Evolutionary conservation across 2,888 invertebrate genomes (phyloP).

Genomic region (Corbicula japonica): DNA sequence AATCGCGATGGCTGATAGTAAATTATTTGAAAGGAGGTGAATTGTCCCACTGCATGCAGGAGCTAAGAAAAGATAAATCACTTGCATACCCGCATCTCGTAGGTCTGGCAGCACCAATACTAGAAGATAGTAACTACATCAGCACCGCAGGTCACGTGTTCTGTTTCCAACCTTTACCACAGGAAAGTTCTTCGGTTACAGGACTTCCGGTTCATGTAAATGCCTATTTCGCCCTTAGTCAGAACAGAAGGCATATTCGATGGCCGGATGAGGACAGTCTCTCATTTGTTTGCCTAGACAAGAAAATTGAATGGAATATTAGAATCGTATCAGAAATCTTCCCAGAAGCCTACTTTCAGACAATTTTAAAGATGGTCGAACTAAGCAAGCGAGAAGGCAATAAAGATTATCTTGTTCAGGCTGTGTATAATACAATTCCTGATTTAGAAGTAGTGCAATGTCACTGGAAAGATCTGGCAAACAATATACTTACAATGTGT

Average conservation of each 20-base stretch:
- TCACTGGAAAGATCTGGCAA: conserved; percentile 20
- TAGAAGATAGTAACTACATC: conserved; percentile 12
- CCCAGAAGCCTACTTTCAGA: conserved; percentile 25
- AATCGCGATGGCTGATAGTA: conserved; percentile 65
- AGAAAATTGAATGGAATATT: conserved; percentile 34
- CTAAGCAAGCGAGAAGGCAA: background rate
- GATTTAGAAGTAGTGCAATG: conserved; percentile 7
- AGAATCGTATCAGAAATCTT: conserved; percentile 25
- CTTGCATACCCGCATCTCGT: conserved; percentile 61
- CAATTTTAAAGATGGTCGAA: background rate
- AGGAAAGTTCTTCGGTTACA: conserved; percentile 22
- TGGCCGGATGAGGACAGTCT: conserved; percentile 13
- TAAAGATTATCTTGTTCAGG: background rate
- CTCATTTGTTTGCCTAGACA: conserved; percentile 1
- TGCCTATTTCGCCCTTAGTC: conserved; percentile 43
- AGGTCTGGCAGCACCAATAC: conserved; percentile 51
- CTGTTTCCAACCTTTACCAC: conserved; percentile 41
- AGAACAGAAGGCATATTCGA: conserved; percentile 34
- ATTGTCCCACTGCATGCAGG: conserved; percentile 54
- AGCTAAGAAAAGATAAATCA: conserved; percentile 39
- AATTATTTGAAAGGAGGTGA: conserved; percentile 65
- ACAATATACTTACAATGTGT: conserved; percentile 21
- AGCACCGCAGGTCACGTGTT: conserved; percentile 56
- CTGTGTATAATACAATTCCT: conserved; percentile 20
- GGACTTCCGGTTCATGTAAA: conserved; percentile 44